phyloP scores from a whole-genome alignment of 2,113 vertebrate species.

The Lathamus discolor region DNA sequence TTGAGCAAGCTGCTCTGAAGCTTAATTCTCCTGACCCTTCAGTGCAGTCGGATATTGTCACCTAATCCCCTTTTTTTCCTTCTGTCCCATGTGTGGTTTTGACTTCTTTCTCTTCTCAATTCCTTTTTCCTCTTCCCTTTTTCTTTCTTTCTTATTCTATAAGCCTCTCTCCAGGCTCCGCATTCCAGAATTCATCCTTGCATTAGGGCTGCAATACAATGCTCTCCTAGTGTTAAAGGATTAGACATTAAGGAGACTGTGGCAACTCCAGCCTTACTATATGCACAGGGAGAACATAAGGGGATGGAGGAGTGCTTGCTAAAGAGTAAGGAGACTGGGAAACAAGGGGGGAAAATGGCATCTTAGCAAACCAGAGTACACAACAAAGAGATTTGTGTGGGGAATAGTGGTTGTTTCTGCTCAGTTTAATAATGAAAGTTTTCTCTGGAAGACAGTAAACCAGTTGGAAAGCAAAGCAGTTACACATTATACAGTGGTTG shows the following conservation, averaged over 20 bases:
- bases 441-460: background rate
- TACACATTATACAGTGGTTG: background rate
- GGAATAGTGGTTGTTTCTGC: background rate
- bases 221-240: constrained; percentile 80
- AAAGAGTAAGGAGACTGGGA: constrained; percentile 32
- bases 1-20: constrained; percentile 77
- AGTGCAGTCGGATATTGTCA: constrained; percentile 78
- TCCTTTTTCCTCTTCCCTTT: constrained; percentile 77
- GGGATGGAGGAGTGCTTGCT: constrained; percentile 44
- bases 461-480: background rate
- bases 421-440: background rate
- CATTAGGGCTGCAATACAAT: constrained; percentile 74
- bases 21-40: constrained; percentile 82
- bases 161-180: constrained; percentile 76
- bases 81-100: constrained; percentile 80
- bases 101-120: constrained; percentile 82
- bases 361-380: constrained; percentile 21
- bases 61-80: constrained; percentile 81
- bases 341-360: constrained; percentile 24
- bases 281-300: constrained; percentile 51
- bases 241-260: constrained; percentile 81
- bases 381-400: constrained; percentile 1
- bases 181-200: constrained; percentile 81
- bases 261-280: constrained; percentile 68
- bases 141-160: constrained; percentile 77